A percentile compares a stretch with the other conserved stretches of the same genome.
phyloP scores from a whole-genome alignment of 2,888 invertebrate species.

The Sphecodes monilicornis region DNA sequence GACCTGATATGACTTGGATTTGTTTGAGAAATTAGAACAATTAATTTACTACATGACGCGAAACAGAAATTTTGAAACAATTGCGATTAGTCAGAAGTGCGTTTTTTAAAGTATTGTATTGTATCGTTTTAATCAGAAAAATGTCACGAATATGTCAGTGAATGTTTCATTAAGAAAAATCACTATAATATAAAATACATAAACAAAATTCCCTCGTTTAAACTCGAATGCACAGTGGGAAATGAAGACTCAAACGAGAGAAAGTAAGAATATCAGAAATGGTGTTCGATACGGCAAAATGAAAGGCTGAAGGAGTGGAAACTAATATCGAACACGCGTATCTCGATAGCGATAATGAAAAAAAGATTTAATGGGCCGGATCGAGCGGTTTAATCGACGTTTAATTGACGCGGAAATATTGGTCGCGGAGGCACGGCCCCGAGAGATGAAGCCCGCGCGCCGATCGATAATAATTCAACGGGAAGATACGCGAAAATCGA shows the following conservation, averaged over 20 bases:
- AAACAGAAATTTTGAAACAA: too few species aligned
- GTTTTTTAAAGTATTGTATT: too few species aligned
- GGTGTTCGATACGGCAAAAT: not conserved
- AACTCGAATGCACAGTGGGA: not conserved
- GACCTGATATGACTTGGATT: too few species aligned
- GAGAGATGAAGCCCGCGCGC: not conserved
- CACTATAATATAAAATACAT: too few species aligned
- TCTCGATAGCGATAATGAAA: not conserved
- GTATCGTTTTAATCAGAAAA: too few species aligned
- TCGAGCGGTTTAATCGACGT: not conserved
- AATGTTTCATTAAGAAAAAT: too few species aligned
- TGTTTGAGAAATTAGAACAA: too few species aligned
- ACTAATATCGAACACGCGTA: not conserved
- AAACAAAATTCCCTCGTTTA: too few species aligned
- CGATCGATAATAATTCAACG: not conserved
- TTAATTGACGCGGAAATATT: slow-evolving; percentile 2
- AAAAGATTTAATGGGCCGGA: not conserved
- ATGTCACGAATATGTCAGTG: too few species aligned
- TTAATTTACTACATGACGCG: too few species aligned
- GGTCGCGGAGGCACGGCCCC: not conserved
- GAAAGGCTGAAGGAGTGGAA: not conserved
- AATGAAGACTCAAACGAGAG: not conserved
- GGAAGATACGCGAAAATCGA: not conserved
- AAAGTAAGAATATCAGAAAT: not conserved
- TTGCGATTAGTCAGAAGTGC: too few species aligned